phyloP scores from a whole-genome alignment of 2,888 invertebrate genomes.

The Melikaiella ostensackeni region DNA sequence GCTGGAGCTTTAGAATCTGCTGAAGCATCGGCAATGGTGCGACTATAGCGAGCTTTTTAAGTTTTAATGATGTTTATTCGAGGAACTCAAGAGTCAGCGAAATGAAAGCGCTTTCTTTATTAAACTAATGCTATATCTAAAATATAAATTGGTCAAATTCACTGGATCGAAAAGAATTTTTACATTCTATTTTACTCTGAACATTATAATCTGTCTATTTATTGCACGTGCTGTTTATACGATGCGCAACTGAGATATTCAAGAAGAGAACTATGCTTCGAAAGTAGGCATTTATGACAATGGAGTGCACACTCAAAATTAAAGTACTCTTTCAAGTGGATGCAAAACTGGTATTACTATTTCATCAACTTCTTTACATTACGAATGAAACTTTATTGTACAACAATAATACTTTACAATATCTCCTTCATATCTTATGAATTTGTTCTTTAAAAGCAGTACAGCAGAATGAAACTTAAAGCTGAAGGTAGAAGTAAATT shows the following conservation, averaged over 20 bases:
- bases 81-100: constrained; percentile 43
- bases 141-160: neutral
- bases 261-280: neutral
- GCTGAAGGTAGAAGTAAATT: constrained; percentile 27
- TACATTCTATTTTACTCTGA: neutral
- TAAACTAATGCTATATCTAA: neutral
- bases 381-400: neutral
- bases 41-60: constrained; percentile 40
- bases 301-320: neutral
- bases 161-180: neutral
- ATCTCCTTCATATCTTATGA: constrained; percentile 1
- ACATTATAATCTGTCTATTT: neutral
- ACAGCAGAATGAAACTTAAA: neutral
- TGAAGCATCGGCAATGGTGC: constrained; percentile 14
- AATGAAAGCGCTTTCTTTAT: constrained; percentile 27
- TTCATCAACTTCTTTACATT: neutral
- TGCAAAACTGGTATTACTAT: neutral
- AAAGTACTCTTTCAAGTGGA: too few species aligned
- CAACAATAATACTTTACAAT: neutral
- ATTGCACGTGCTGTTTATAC: neutral
- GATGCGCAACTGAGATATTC: neutral
- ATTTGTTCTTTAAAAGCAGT: constrained; percentile 2
- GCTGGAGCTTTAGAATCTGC: neutral
- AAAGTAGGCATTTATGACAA: neutral
- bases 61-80: constrained; percentile 62